Evolutionary conservation across 1,140 invertebrate genomes (phyloP).

Genomic region (Rhopalosiphum padi): DNA sequence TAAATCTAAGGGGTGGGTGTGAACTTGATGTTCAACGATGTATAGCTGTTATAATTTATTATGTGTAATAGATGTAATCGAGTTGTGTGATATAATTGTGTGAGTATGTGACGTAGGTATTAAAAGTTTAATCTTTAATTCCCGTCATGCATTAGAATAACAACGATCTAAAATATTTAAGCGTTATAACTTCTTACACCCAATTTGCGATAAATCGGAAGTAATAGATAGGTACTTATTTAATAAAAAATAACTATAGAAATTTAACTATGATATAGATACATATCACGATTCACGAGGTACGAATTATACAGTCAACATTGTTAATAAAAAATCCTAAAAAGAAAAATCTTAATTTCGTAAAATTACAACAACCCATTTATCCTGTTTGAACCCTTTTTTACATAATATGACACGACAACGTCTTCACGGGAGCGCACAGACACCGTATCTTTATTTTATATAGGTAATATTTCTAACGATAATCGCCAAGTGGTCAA

Average conservation of each 20-base stretch:
- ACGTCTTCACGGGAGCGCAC: too few relatives aligned
- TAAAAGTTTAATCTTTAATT: neutral
- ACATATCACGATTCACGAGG: too few relatives aligned
- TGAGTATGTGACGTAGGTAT: too few relatives aligned
- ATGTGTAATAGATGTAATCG: too few relatives aligned
- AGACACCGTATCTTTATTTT: too few relatives aligned
- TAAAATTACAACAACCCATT: neutral
- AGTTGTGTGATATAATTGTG: too few relatives aligned
- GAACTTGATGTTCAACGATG: neutral
- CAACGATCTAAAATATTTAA: neutral
- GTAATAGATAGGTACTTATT: too few relatives aligned
- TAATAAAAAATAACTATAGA: too few relatives aligned
- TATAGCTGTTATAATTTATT: neutral
- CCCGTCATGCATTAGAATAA: neutral
- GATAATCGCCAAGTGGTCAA: too few relatives aligned
- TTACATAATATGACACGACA: too few relatives aligned
- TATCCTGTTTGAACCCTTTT: neutral
- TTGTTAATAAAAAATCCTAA: neutral
- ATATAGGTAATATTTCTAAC: too few relatives aligned
- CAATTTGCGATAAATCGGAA: neutral
- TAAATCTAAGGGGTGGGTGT: neutral
- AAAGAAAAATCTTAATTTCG: neutral
- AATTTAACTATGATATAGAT: too few relatives aligned
- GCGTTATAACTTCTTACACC: neutral
- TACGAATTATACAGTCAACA: neutral